phyloP scores from a whole-genome alignment of 2,888 invertebrate genomes.

The Phanerotoma sp. region DNA sequence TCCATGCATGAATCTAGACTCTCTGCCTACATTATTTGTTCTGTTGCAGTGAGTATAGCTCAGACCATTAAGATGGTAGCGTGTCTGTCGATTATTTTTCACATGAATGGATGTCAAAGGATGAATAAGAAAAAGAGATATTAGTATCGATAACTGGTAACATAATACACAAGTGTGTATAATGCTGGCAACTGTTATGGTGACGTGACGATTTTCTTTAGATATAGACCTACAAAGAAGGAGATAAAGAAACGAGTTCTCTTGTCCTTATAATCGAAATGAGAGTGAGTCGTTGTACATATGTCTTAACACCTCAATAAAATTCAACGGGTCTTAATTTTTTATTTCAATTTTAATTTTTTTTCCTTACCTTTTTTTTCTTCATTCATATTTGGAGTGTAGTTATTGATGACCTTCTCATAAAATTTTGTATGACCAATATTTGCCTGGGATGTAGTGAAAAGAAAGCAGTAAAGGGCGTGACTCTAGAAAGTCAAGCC shows the following conservation, averaged over 20 bases:
- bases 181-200: slow-evolving; percentile 43
- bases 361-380: not conserved
- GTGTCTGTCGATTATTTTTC: slow-evolving; percentile 3
- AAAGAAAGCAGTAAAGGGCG: too few relatives aligned
- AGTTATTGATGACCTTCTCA: too few relatives aligned
- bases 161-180: too few relatives aligned
- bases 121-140: slow-evolving; percentile 18
- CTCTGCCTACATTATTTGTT: slow-evolving; percentile 8
- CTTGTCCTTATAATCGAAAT: not conserved
- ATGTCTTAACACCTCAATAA: slow-evolving; percentile 13
- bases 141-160: slow-evolving; percentile 41
- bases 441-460: too few relatives aligned
- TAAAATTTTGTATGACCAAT: too few relatives aligned
- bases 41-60: not conserved
- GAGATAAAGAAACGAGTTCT: slow-evolving; percentile 8
- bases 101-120: slow-evolving; percentile 5
- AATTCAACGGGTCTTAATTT: too few relatives aligned
- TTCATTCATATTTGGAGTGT: too few relatives aligned
- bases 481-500: too few relatives aligned
- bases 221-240: slow-evolving; percentile 30
- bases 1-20: slow-evolving; percentile 2
- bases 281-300: not conserved
- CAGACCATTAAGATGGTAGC: too few relatives aligned
- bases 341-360: not conserved
- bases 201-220: slow-evolving; percentile 43